Evolutionary conservation across 1,140 invertebrate species (phyloP).

Genomic region (Schlechtendalia chinensis): DNA sequence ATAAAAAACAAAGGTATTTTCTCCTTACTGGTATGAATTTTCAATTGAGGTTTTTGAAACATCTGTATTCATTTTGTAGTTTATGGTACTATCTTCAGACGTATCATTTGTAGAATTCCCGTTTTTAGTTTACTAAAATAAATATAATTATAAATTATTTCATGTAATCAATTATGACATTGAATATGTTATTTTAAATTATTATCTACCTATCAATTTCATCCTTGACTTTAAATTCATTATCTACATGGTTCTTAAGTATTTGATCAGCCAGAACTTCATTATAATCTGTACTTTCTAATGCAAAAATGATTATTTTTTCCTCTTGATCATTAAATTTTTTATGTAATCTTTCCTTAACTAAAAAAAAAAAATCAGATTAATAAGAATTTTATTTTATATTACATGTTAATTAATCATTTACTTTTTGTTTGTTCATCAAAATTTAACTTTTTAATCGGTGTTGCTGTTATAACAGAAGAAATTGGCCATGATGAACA

Average conservation of each 20-base stretch:
- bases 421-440: constrained; percentile 47
- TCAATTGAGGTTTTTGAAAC: neutral
- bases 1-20: neutral
- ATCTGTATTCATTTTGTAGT: neutral
- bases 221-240: constrained; percentile 28
- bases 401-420: neutral
- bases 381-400: constrained; percentile 4
- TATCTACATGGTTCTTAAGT: constrained; percentile 28
- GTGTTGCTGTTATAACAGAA: constrained; percentile 70
- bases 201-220: constrained; percentile 9
- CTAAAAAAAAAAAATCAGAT: constrained; percentile 59
- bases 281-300: constrained; percentile 82
- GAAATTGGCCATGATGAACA: constrained; percentile 59
- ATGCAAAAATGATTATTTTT: constrained; percentile 75
- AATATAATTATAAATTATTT: neutral
- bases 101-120: neutral
- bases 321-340: constrained; percentile 75
- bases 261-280: constrained; percentile 67
- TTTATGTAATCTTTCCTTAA: constrained; percentile 70
- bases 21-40: neutral
- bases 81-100: neutral
- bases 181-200: neutral
- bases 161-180: no score
- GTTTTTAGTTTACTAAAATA: neutral
- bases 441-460: constrained; percentile 51